Evolutionary conservation across 2,888 invertebrate species (phyloP), one percentile per base, ranked within the genome.

Genomic region (Netelia melanura): DNA sequence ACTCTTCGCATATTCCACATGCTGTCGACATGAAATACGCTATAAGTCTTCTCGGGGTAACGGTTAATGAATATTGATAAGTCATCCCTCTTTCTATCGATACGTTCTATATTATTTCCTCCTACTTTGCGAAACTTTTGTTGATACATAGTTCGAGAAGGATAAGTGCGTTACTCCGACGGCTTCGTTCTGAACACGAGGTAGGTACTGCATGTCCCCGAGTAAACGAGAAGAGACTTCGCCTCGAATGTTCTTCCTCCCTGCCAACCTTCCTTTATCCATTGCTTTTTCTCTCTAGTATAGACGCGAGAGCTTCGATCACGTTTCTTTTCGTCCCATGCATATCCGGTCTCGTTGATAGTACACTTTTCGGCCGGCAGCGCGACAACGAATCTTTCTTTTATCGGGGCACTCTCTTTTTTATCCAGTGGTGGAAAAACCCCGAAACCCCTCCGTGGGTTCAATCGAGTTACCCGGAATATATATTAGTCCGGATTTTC

Each of bases 51-150:
- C 65, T 87, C 86, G 86, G 85, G 83, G 80, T 78, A 80, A 25
- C 85, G 87, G 86, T 88, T 90, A 90, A 90, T 90, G 90, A 90
- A 90, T 90, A 90, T 90, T 90, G 90, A 90, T 90, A 90, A 90
- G 89, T 87, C 87, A 76, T 86, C 86, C 67, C 71, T 64, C 61
- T 30, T 62, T 43, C 30, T 25, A 64, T 72, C 14, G 14, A 2
- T 48, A 48, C 14, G 48, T 48, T 48, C 48, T 14, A 48, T 48
- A 48, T 14, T 48, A 48, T 62, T 30, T 6, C 38, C 38, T 6
- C 8, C 38, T 30, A 10, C 11, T 21, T 38, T 21, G 17, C 6
- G 17, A 38, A 14, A 64, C 64, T 38, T 62, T 52, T 48, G 21
- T 38, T 52, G 23, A 62, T 48, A 48, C 48, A 23, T 17, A 58